A percentile compares a stretch with the other conserved stretches of the same genome.
phyloP scores from a whole-genome alignment of 2,113 vertebrate species.

The Oxyura jamaicensis region DNA sequence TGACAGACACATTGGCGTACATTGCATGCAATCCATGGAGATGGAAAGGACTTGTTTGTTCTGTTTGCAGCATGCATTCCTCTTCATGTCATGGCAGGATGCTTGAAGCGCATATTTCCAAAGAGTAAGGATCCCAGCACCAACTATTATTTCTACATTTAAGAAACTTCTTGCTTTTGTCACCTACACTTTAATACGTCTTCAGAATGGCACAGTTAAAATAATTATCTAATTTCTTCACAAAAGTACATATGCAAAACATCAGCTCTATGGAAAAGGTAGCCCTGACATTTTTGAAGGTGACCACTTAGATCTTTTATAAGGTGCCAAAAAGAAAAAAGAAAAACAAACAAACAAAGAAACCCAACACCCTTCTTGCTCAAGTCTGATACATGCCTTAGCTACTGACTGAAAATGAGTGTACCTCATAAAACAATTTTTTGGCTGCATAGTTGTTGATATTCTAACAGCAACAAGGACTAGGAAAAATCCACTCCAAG shows the following conservation, averaged over 20 bases:
- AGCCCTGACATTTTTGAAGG: not conserved
- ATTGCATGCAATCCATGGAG: slow-evolving; percentile 40
- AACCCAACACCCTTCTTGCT: not conserved
- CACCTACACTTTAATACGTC: not conserved
- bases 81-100: slow-evolving; percentile 67
- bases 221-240: slow-evolving; percentile 11
- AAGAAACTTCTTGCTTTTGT: slow-evolving; percentile 9
- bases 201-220: not conserved
- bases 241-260: not conserved
- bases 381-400: not conserved
- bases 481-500: slow-evolving; percentile 5
- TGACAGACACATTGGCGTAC: slow-evolving; percentile 52
- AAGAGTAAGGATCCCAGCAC: slow-evolving; percentile 11
- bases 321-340: not conserved
- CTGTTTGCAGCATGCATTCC: slow-evolving; percentile 64
- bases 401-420: not conserved
- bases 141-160: not conserved
- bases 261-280: not conserved
- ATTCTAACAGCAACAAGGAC: not conserved
- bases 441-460: not conserved
- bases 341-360: not conserved
- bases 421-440: not conserved
- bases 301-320: not conserved
- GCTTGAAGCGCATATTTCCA: slow-evolving; percentile 33
- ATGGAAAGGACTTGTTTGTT: slow-evolving; percentile 68